Base-by-base conservation (phyloP, 2,888 invertebrate species). In the Eupithecia insigniata region DNA sequence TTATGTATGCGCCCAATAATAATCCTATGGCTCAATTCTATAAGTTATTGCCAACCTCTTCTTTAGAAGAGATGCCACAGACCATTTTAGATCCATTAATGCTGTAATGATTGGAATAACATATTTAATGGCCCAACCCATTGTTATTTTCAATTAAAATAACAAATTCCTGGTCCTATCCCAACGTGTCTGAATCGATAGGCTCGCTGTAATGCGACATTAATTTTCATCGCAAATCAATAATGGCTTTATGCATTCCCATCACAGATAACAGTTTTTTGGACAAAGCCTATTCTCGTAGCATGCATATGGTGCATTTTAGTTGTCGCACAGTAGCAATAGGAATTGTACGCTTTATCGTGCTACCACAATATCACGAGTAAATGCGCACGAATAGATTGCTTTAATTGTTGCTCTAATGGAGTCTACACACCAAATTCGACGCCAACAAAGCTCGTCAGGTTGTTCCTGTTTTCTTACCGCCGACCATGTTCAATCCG, bases 141-240 rank as follows among this genome's bases (percentile, higher is more conserved):
- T 16, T 66, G 70, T 73, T 73, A 71, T 74, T 71, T 69, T 34
- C 66, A 55, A 61, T 39, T 32, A 30, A 71, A 74, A 69, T 71
- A 30, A 71, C 66, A 64, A 67, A n/a, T 34, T 65, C 36, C 70
- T 61, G 58, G n/a, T 66, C 51, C 39, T 26, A 66, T 43, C 61
- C 55, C 22, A 66, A 61, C 43, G 55, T 32, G 32, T 58, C 30
- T 64, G 7, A 58, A 28, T 28, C 12, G n/a, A 22, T 22, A 51
- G 22, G 22, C 51, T 51, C 51, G n/a, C 46, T 10, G n/a, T 51
- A 51, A 51, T 22, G 51, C 22, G 51, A 51, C 10, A 51, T 51
- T 51, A 3, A 51, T 51, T 22, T 51, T 22, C 22, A 51, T 51
- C 22, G 51, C 22, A 51, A 22, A 22, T 22, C 22, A n/a, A 51